Conservation (phyloP, 2,888 invertebrate genomes). For the Drosophila subquinaria region DNA sequence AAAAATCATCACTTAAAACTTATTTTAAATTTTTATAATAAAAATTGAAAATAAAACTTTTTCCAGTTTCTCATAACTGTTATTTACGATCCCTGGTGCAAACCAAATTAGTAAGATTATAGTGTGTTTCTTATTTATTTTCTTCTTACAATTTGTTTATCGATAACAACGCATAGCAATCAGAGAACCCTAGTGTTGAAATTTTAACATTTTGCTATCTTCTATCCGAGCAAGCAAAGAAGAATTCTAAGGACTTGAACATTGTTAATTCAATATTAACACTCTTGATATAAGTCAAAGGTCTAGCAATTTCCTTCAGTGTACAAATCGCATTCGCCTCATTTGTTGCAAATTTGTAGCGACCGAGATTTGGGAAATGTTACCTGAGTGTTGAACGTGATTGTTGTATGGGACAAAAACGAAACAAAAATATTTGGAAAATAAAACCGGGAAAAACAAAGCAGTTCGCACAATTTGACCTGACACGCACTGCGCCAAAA, state of each 20-base stretch:
- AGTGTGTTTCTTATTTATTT: no score
- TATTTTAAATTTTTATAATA: no score
- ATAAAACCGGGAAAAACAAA: conserved; percentile 29
- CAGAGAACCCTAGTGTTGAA: no score
- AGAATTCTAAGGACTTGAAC: not conserved
- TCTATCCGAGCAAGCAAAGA: not conserved
- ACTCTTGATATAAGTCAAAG: not conserved
- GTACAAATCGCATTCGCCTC: conserved; percentile 26
- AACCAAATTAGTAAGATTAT: no score
- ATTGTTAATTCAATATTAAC: not conserved
- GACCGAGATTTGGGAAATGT: conserved; percentile 31
- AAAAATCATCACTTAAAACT: no score
- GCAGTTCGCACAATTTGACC: conserved; percentile 53
- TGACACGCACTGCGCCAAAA: conserved; percentile 53
- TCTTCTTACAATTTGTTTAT: no score
- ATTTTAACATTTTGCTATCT: no score
- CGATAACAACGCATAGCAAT: no score
- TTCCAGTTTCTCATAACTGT: no score
- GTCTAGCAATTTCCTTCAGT: not conserved
- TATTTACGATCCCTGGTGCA: no score
- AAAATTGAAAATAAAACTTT: no score
- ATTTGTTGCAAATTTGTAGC: conserved; percentile 37
- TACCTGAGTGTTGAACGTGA: conserved; percentile 46
- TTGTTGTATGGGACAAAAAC: conserved; percentile 19
- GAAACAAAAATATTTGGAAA: not conserved